Conservation (phyloP, 1,140 invertebrate species). For the Pomacea maculata region DNA sequence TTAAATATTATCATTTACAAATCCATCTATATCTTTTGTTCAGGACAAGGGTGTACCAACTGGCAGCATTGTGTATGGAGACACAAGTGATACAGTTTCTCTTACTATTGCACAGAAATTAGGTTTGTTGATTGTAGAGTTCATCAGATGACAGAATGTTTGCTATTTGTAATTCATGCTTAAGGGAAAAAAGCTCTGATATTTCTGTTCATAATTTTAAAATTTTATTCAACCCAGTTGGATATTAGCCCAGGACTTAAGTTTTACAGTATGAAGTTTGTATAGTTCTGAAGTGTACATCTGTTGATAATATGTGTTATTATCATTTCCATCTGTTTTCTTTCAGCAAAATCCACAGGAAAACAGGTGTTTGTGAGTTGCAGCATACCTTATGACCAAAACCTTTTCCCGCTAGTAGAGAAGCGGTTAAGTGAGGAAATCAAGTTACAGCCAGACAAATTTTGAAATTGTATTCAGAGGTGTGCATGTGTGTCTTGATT, state of each 20-base stretch:
- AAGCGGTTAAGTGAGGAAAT: slow-evolving; percentile 51
- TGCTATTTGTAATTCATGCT: no score
- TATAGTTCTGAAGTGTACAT: neutral
- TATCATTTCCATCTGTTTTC: slow-evolving; percentile 6
- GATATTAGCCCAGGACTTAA: no score
- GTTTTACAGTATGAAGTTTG: no score
- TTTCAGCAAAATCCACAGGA: slow-evolving; percentile 47
- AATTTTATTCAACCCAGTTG: no score
- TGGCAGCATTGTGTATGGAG: slow-evolving; percentile 11
- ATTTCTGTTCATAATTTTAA: no score
- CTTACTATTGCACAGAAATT: slow-evolving; percentile 18
- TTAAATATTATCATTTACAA: no score
- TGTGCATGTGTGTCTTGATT: neutral
- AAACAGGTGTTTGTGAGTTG: slow-evolving; percentile 56
- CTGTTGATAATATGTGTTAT: neutral
- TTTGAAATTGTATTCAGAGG: slow-evolving; percentile 24
- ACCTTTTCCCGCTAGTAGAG: slow-evolving; percentile 43
- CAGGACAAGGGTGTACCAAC: slow-evolving; percentile 13
- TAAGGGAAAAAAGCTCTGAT: no score
- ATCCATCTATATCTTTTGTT: no score
- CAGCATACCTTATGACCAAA: slow-evolving; percentile 37
- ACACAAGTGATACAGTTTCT: slow-evolving; percentile 11
- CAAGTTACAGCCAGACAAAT: slow-evolving; percentile 43
- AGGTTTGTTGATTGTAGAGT: neutral
- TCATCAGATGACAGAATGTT: no score